A percentile compares a stretch with the other conserved stretches of the same genome.
Conservation (phyloP, 1,140 invertebrate species). For the Gonatopus flavifemur region DNA sequence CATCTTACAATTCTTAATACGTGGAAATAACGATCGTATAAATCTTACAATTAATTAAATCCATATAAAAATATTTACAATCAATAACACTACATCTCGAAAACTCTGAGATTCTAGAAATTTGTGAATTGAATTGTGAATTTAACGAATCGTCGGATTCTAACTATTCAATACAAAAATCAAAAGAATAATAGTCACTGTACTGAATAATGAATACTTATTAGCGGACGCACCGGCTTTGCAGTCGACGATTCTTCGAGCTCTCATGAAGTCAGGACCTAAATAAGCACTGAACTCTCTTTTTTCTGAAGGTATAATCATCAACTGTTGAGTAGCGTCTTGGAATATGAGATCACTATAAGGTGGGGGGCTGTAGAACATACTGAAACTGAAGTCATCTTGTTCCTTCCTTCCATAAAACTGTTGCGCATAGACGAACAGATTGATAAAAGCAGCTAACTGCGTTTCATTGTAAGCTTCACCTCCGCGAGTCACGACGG, state of each 20-base stretch:
- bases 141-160: no score
- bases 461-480: conserved; percentile 76
- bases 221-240: conserved; percentile 58
- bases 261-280: conserved; percentile 75
- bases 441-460: conserved; percentile 80
- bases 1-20: no score
- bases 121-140: no score
- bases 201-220: conserved; percentile 36
- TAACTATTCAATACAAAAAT: conserved; percentile 33
- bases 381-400: conserved; percentile 87
- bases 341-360: conserved; percentile 90
- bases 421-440: conserved; percentile 89
- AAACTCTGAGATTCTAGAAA: no score
- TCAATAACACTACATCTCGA: no score
- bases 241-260: conserved; percentile 77
- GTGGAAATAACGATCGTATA: no score
- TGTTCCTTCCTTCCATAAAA: conserved; percentile 82
- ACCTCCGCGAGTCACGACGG: conserved; percentile 82
- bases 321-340: conserved; percentile 84
- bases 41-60: no score
- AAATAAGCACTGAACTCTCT: conserved; percentile 71
- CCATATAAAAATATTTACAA: no score
- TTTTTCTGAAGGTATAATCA: conserved; percentile 65
- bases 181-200: conserved; percentile 28
- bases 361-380: conserved; percentile 81